phyloP scores from a whole-genome alignment of 1,140 invertebrate genomes.

The Listronotus oregonensis region DNA sequence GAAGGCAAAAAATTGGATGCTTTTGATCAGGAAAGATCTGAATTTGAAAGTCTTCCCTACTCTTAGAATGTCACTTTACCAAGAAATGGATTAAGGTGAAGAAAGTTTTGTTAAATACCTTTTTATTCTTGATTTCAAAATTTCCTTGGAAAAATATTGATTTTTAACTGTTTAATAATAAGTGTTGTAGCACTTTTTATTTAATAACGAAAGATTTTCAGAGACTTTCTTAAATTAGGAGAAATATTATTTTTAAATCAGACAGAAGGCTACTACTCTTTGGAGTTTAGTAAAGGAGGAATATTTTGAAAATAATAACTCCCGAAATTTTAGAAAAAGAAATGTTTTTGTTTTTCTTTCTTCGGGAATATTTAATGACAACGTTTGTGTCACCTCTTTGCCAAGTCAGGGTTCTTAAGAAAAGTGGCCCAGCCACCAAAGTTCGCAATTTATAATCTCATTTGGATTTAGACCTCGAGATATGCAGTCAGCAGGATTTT shows the following conservation, averaged over 20 bases:
- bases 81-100: conserved; percentile 24
- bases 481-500: conserved; percentile 57
- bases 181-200: too few species aligned
- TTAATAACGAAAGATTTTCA: too few species aligned
- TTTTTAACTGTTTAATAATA: too few species aligned
- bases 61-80: conserved; percentile 38
- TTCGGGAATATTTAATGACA: too few species aligned
- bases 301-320: too few species aligned
- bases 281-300: too few species aligned
- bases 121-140: conserved; percentile 4
- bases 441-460: conserved; percentile 28
- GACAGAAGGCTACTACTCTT: too few species aligned
- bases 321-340: too few species aligned
- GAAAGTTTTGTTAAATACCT: conserved; percentile 13
- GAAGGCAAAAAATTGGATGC: conserved; percentile 33
- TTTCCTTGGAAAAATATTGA: conserved; percentile 2
- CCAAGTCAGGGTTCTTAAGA: conserved; percentile 6
- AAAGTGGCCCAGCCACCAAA: conserved; percentile 50
- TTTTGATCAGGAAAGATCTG: conserved; percentile 32
- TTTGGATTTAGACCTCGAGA: conserved; percentile 52
- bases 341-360: too few species aligned
- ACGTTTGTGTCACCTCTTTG: too few species aligned
- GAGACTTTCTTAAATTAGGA: too few species aligned
- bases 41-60: conserved; percentile 45
- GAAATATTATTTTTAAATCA: too few species aligned